Evolutionary conservation across 2,113 vertebrate genomes (phyloP).

Genomic region (Oncorhynchus clarkii): DNA sequence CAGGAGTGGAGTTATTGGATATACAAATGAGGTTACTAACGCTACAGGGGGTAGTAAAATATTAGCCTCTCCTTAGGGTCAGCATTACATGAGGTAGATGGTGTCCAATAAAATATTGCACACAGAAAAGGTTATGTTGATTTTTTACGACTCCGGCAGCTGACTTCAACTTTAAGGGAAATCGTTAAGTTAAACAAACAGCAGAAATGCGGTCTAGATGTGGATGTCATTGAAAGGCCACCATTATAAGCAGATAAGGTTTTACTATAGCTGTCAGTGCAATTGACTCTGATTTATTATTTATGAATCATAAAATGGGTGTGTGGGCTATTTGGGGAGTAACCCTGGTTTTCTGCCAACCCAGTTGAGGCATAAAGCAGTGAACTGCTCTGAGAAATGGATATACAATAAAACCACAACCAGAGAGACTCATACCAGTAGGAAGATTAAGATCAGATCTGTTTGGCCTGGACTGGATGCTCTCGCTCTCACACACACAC

Average conservation of each 20-base stretch:
- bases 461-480: too few species aligned
- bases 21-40: slow-evolving; percentile 15
- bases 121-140: slow-evolving; percentile 41
- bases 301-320: slow-evolving; percentile 39
- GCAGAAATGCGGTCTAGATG: slow-evolving; percentile 33
- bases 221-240: slow-evolving; percentile 46
- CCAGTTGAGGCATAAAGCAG: slow-evolving; percentile 24
- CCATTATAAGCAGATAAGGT: slow-evolving; percentile 57
- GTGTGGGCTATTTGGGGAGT: slow-evolving; percentile 33
- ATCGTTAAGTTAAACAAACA: slow-evolving; percentile 62
- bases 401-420: background rate
- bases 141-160: slow-evolving; percentile 45
- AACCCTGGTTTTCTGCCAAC: slow-evolving; percentile 9
- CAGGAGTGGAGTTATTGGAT: slow-evolving; percentile 15
- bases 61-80: slow-evolving; percentile 20
- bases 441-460: background rate
- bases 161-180: slow-evolving; percentile 63
- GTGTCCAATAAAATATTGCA: slow-evolving; percentile 48
- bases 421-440: background rate
- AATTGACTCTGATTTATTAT: slow-evolving; percentile 53
- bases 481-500: background rate
- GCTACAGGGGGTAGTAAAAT: slow-evolving; percentile 35
- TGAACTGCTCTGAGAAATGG: slow-evolving; percentile 13
- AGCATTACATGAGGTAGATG: slow-evolving; percentile 34
- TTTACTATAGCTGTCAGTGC: slow-evolving; percentile 49